phyloP scores from a whole-genome alignment of 2,888 invertebrate genomes.

The Barypeithes pellucidus region DNA sequence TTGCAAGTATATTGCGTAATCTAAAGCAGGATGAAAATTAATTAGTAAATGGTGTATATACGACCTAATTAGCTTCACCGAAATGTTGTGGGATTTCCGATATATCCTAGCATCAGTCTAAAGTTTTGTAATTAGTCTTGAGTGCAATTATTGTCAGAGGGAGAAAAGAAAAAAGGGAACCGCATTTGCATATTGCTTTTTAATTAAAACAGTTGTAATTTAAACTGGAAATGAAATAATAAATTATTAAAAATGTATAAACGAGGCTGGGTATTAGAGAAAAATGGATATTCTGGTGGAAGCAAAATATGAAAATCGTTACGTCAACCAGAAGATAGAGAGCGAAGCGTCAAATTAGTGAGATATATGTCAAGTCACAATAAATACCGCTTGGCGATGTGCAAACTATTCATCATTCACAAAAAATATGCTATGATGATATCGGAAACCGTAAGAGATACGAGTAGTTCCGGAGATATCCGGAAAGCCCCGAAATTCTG shows the following conservation, averaged over 20 bases:
- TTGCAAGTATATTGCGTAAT: conserved; percentile 10
- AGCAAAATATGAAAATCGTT: too few species aligned
- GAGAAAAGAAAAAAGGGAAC: background rate
- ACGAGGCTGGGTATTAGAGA: too few species aligned
- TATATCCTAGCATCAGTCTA: conserved; percentile 6
- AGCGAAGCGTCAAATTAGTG: too few species aligned
- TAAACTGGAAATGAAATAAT: background rate
- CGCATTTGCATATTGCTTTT: background rate
- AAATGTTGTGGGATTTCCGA: conserved; percentile 29
- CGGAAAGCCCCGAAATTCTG: too few species aligned
- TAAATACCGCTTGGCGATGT: too few species aligned
- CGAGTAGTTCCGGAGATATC: too few species aligned
- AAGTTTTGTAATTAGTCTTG: conserved; percentile 7
- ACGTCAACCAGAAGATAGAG: too few species aligned
- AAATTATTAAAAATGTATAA: background rate
- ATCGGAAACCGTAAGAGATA: too few species aligned
- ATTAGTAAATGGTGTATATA: conserved; percentile 29
- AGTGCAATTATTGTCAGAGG: background rate
- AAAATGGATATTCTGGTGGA: too few species aligned
- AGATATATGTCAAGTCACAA: too few species aligned
- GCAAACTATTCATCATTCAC: too few species aligned
- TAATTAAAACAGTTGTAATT: background rate
- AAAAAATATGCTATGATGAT: too few species aligned
- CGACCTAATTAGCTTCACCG: conserved; percentile 20
- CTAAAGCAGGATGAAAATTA: conserved; percentile 19